A percentile compares a stretch with the other conserved stretches of the same genome.
Evolutionary conservation across 1,140 invertebrate genomes (phyloP).

Genomic region (Oryzaephilus surinamensis): DNA sequence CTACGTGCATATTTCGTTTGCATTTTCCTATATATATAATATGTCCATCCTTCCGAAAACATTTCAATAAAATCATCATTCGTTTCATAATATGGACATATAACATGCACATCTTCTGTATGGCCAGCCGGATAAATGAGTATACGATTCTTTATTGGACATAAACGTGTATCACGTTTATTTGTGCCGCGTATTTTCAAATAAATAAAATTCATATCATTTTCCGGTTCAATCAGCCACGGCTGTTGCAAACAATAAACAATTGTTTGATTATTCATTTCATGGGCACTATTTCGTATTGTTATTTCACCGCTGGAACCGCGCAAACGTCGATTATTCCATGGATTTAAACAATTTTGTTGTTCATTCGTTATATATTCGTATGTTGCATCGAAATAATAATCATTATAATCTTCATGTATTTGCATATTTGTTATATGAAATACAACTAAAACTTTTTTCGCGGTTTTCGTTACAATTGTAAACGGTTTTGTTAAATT

Average conservation of each 20-base stretch:
- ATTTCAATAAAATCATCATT: slow-evolving; percentile 48
- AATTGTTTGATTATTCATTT: slow-evolving; percentile 20
- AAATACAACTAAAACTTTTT: slow-evolving; percentile 60
- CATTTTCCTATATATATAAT: slow-evolving; percentile 35
- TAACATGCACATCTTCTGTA: slow-evolving; percentile 45
- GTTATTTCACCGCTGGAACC: slow-evolving; percentile 62
- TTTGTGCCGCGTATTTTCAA: slow-evolving; percentile 56
- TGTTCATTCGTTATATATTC: slow-evolving; percentile 51
- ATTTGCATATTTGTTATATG: slow-evolving; percentile 68
- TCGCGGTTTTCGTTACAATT: slow-evolving; percentile 51
- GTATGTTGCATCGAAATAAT: slow-evolving; percentile 69
- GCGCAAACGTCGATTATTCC: slow-evolving; percentile 50
- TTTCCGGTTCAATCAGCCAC: slow-evolving; percentile 66
- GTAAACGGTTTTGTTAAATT: slow-evolving; percentile 50
- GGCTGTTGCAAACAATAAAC: slow-evolving; percentile 57
- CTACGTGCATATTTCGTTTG: slow-evolving; percentile 46
- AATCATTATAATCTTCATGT: slow-evolving; percentile 68
- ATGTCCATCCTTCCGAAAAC: slow-evolving; percentile 63
- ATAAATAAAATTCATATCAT: slow-evolving; percentile 57
- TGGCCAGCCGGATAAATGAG: slow-evolving; percentile 58
- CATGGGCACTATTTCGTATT: slow-evolving; percentile 28
- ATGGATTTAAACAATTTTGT: slow-evolving; percentile 47
- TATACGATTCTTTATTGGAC: slow-evolving; percentile 59
- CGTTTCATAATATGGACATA: slow-evolving; percentile 47
- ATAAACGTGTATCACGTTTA: slow-evolving; percentile 46